phyloP scores from a whole-genome alignment of 2,797 vertebrate genomes.

The Sciaenops ocellatus region DNA sequence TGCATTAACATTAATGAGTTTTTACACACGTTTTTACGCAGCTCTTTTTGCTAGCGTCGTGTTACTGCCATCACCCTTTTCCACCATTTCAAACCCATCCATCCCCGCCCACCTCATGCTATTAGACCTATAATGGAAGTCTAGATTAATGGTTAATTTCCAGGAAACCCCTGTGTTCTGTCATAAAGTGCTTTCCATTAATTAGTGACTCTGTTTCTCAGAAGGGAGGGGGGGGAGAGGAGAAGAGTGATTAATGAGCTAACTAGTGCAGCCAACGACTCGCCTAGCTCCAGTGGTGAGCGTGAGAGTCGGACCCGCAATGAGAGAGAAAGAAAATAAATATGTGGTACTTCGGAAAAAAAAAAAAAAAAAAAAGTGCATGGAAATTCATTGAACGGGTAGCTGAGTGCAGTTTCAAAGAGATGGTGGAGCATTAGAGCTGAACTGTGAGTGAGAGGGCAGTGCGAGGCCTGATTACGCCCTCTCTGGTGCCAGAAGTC shows the following conservation, averaged over 20 bases:
- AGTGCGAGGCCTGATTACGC: conserved; percentile 61
- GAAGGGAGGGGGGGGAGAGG: conserved; percentile 58
- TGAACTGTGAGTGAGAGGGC: conserved; percentile 68
- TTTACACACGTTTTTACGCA: conserved; percentile 50
- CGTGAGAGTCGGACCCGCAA: conserved; percentile 56
- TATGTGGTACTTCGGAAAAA: conserved; percentile 41
- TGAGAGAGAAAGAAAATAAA: conserved; percentile 76
- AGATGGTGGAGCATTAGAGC: conserved; percentile 58
- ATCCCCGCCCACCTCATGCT: conserved; percentile 56
- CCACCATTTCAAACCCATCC: conserved; percentile 51
- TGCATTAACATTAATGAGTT: conserved; percentile 46
- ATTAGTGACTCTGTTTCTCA: conserved; percentile 75
- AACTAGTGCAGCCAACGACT: conserved; percentile 57
- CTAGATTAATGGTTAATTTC: conserved; percentile 82
- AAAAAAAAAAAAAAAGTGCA: conserved; percentile 50
- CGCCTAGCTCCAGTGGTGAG: conserved; percentile 55
- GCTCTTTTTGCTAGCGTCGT: conserved; percentile 21
- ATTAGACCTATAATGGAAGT: conserved; percentile 74
- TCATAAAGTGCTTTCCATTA: conserved; percentile 82
- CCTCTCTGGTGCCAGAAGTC: conserved; percentile 71
- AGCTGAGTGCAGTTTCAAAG: conserved; percentile 69
- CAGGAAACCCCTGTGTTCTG: conserved; percentile 80
- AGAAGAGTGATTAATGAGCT: conserved; percentile 77
- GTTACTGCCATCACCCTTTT: conserved; percentile 43
- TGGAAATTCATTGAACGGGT: conserved; percentile 66